These are phyloP conservation scores for Urocyon cinereoargenteus DNA, from an alignment of 2,797 vertebrate species.

Conservation along the genomic window DNA sequence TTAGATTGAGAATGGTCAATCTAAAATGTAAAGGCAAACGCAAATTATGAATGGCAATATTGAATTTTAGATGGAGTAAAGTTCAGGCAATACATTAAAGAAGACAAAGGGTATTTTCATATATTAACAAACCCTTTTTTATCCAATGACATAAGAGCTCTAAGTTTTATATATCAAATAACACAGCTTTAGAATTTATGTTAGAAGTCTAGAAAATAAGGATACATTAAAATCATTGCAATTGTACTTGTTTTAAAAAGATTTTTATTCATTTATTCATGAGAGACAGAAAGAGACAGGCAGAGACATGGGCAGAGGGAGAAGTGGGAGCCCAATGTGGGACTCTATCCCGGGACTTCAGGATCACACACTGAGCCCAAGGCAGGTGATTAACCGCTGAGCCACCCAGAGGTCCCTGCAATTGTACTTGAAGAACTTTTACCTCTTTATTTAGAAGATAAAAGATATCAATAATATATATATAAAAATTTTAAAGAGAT, in stretches of 20 bases:
- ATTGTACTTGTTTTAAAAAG: not conserved
- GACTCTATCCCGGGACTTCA: no score
- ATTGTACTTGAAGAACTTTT: not conserved
- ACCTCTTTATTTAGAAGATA: not conserved
- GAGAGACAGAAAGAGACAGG: no score
- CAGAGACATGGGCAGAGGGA: no score
- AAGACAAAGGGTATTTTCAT: not conserved
- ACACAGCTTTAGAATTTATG: not conserved
- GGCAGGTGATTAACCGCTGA: no score
- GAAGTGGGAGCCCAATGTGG: no score
- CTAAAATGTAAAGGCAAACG: constrained; percentile 2
- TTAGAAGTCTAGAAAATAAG: not conserved
- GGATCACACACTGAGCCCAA: no score
- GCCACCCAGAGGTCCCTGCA: not conserved
- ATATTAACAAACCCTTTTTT: not conserved
- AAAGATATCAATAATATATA: not conserved
- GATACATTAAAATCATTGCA: not conserved
- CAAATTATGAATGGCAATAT: not conserved
- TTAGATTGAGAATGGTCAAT: not conserved
- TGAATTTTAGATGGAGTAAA: constrained; percentile 45
- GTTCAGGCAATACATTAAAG: not conserved
- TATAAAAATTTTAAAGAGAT: not conserved
- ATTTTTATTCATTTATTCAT: no score
- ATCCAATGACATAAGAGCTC: not conserved
- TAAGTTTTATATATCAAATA: not conserved